Evolutionary conservation across 2,888 invertebrate genomes (phyloP).

Genomic region (Lochmaea crataegi): DNA sequence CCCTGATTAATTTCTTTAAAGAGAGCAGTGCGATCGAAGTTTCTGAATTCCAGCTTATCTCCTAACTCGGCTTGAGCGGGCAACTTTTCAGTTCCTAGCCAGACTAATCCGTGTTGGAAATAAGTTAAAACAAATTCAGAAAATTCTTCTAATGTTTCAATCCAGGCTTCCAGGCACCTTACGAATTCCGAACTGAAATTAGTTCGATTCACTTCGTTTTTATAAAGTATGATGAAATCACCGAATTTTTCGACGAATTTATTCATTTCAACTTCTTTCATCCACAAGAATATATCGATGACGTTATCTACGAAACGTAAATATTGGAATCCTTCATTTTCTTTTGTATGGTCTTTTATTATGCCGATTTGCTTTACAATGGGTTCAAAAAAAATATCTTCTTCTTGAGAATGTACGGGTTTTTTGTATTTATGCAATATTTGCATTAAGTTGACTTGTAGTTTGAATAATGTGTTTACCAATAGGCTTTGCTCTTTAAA

Average conservation of each 20-base stretch:
- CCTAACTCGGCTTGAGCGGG: slow-evolving; percentile 41
- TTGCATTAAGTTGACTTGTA: slow-evolving; percentile 41
- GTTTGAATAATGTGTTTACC: slow-evolving; percentile 82
- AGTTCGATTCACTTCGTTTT: slow-evolving; percentile 33
- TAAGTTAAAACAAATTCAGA: slow-evolving; percentile 38
- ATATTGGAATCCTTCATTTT: slow-evolving; percentile 34
- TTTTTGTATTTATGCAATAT: slow-evolving; percentile 45
- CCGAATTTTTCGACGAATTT: slow-evolving; percentile 38
- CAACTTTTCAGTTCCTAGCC: slow-evolving; percentile 43
- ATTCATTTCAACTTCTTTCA: slow-evolving; percentile 39
- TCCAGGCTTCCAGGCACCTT: slow-evolving; percentile 45
- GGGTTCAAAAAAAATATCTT: slow-evolving; percentile 42
- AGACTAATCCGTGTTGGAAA: slow-evolving; percentile 41
- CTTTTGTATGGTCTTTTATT: slow-evolving; percentile 34
- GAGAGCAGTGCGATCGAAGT: slow-evolving; percentile 40
- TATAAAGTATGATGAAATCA: slow-evolving; percentile 32
- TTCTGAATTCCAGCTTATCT: slow-evolving; percentile 40
- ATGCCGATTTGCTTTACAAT: slow-evolving; percentile 41
- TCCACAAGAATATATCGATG: slow-evolving; percentile 46
- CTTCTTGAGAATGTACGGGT: slow-evolving; percentile 40
- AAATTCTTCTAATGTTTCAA: slow-evolving; percentile 41
- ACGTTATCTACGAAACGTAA: slow-evolving; percentile 39
- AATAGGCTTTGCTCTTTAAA: slow-evolving; percentile 80
- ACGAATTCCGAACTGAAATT: slow-evolving; percentile 36
- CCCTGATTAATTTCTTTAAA: slow-evolving; percentile 46